These are phyloP conservation scores for Drosophila nigrodunni DNA, from an alignment of 1,140 invertebrate genomes.

Conservation along the genomic window DNA sequence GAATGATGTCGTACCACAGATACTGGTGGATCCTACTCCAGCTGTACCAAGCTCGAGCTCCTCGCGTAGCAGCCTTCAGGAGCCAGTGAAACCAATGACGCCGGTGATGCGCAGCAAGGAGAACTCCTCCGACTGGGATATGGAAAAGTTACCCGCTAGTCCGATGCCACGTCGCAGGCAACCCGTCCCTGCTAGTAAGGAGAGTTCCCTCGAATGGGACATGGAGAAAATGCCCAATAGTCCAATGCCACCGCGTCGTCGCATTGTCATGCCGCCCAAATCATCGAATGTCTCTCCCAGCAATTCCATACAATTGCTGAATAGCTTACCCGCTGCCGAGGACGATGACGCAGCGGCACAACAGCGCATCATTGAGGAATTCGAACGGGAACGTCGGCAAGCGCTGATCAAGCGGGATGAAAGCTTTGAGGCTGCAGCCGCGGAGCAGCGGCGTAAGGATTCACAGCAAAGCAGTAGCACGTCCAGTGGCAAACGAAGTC, in stretches of 20 bases:
- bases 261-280: slow-evolving; percentile 30
- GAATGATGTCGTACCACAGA: background rate
- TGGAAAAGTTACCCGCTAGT: slow-evolving; percentile 72
- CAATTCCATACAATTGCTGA: slow-evolving; percentile 68
- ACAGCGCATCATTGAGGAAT: slow-evolving; percentile 68
- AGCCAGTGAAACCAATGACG: slow-evolving; percentile 41
- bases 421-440: slow-evolving; percentile 61
- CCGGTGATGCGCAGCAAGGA: slow-evolving; percentile 66
- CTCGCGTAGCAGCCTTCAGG: slow-evolving; percentile 53
- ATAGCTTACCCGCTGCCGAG: slow-evolving; percentile 55
- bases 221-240: slow-evolving; percentile 81
- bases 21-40: slow-evolving; percentile 4
- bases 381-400: slow-evolving; percentile 71
- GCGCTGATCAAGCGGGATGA: slow-evolving; percentile 74
- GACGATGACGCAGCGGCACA: slow-evolving; percentile 50
- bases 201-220: slow-evolving; percentile 78
- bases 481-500: slow-evolving; percentile 63
- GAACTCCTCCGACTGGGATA: slow-evolving; percentile 78
- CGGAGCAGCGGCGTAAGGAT: slow-evolving; percentile 61
- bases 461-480: slow-evolving; percentile 71
- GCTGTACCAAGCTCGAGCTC: slow-evolving; percentile 47
- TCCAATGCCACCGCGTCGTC: slow-evolving; percentile 67
- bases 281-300: slow-evolving; percentile 51
- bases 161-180: slow-evolving; percentile 67
- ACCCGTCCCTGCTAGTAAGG: slow-evolving; percentile 51